Base-by-base conservation (phyloP, 1,140 invertebrate species). In the Subanguina moxae region DNA sequence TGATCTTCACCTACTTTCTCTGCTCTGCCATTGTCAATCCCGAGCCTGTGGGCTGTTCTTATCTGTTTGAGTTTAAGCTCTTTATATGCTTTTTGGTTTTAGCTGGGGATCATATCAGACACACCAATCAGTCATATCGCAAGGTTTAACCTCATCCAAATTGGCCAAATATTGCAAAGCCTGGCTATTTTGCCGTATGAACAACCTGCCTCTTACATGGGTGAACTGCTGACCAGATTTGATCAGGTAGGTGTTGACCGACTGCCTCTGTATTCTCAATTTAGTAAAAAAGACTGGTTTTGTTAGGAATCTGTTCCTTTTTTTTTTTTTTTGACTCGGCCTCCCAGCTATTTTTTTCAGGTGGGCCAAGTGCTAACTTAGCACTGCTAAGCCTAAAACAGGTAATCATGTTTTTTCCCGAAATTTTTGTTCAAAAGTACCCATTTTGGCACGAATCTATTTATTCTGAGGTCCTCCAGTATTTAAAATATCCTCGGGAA, bases 1-100 rank as follows among this genome's bases (percentile, higher is more conserved):
- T 97, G 21, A 89, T 97, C 13, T 92, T 97, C 82, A 91, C 90
- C 1, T 88, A 91, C 76, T 96, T 96, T 75, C 91, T 97, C 67
- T 97, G 94, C 80, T 92, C 93, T 9, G 94, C 93, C 0, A 92
- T 97, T 56, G 90, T 94, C 28, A 92, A 95, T 85, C 94, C 94
- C 0, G 94, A 97, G 84, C 89, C 91, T n/a, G 42, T 75, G 91
- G 90, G 64, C 88, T 93, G 38, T 91, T 91, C 5, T 84, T 92
- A 30, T 92, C 82, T 94, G 96, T 87, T 86, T 96, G 3, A 92
- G 93, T 81, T 92, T 93, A 85, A 45, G 25, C 21, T 19, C 27
- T 7, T 38, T 32, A 25, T 62, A 19, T 59, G 28, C 46, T 48
- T 11, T 17, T 25, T 27, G 25, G 0, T 68, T 68, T 43, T 15